Conservation (phyloP, 2,113 vertebrate species). For the Tragelaphus imberbis region DNA sequence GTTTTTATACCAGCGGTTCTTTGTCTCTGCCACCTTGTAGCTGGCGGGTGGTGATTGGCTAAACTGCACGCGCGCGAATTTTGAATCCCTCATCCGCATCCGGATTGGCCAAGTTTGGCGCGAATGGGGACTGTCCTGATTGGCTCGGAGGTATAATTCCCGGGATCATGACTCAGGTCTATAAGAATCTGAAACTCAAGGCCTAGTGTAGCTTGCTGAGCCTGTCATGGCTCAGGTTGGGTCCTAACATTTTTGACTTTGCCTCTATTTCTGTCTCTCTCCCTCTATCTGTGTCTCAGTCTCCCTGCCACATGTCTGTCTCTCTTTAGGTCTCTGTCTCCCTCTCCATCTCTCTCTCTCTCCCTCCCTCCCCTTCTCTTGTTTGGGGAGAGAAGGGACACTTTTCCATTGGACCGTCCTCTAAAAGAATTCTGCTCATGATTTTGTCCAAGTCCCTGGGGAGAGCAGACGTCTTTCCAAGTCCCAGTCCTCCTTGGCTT, state of each 20-base stretch:
- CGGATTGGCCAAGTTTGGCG: too few species aligned
- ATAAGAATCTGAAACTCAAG: too few species aligned
- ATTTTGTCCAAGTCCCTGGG: background rate
- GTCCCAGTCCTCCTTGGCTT: background rate
- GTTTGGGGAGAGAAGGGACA: background rate
- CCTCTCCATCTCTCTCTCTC: background rate
- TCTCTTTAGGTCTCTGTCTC: background rate
- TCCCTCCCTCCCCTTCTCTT: background rate
- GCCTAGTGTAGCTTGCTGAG: too few species aligned
- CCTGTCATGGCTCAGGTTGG: too few species aligned
- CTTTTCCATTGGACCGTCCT: background rate
- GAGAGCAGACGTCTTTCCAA: accelerated
- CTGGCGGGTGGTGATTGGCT: too few species aligned
- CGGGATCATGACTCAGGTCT: too few species aligned
- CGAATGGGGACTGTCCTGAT: too few species aligned
- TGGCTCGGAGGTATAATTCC: too few species aligned
- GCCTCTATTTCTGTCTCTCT: background rate
- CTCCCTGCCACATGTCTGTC: background rate
- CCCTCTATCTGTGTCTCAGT: background rate
- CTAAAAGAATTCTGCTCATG: background rate
- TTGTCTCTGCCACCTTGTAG: too few species aligned
- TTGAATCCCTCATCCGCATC: too few species aligned
- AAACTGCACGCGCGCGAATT: too few species aligned
- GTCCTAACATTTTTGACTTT: background rate
- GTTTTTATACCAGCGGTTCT: too few species aligned